Percentiles rank a stretch among this genome's conserved stretches.
phyloP scores from a whole-genome alignment of 2,888 invertebrate species.

The Epirrhoe tristata region DNA sequence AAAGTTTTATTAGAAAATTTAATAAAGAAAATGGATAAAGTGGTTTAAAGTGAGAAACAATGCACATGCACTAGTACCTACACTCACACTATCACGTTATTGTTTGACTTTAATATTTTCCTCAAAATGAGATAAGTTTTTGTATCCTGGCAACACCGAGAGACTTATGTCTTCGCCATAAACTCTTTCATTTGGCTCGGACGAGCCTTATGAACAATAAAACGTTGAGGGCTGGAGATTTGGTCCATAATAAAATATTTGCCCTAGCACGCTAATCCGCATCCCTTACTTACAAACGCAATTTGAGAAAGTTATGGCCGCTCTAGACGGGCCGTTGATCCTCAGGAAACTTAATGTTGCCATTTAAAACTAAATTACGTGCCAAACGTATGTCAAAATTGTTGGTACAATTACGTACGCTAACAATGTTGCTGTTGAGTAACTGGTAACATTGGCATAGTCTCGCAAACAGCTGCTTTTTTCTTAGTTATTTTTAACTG shows the following conservation, averaged over 20 bases:
- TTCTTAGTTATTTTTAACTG: neutral
- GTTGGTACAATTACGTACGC: slow-evolving; percentile 29
- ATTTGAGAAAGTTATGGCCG: slow-evolving; percentile 82
- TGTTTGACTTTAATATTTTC: slow-evolving; percentile 1
- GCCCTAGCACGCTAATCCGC: slow-evolving; percentile 84
- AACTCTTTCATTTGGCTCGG: slow-evolving; percentile 85
- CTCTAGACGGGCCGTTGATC: slow-evolving; percentile 55
- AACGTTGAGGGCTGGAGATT: slow-evolving; percentile 85
- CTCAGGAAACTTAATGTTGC: slow-evolving; percentile 53
- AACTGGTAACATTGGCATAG: slow-evolving; percentile 33
- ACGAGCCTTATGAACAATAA: slow-evolving; percentile 86
- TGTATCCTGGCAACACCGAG: slow-evolving; percentile 72
- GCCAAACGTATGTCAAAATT: slow-evolving; percentile 36
- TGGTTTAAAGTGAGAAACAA: neutral
- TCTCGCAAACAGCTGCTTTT: slow-evolving; percentile 15
- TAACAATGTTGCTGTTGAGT: slow-evolving; percentile 39
- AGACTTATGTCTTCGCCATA: slow-evolving; percentile 82
- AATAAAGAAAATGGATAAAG: neutral
- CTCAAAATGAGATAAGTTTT: slow-evolving; percentile 55
- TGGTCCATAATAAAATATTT: slow-evolving; percentile 86
- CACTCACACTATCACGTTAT: neutral
- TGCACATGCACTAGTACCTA: too few species aligned
- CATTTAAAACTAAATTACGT: slow-evolving; percentile 41
- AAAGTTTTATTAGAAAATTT: too few species aligned
- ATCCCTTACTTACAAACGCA: slow-evolving; percentile 82